Evolutionary conservation across 2,797 vertebrate genomes (phyloP).

Genomic region (Acridotheres tristis): DNA sequence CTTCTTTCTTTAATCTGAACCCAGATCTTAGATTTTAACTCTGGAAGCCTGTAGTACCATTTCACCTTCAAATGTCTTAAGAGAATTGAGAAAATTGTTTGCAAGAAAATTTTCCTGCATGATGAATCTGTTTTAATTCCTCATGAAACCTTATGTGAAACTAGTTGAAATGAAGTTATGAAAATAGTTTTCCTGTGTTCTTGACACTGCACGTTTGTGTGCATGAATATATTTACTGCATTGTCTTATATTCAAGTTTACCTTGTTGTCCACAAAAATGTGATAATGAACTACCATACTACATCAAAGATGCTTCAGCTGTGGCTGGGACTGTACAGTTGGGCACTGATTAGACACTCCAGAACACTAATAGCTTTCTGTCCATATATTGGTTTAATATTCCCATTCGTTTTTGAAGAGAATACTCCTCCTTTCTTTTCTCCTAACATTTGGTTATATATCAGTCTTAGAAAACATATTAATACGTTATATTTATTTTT

Average conservation of each 20-base stretch:
- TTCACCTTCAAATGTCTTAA: neutral
- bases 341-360: neutral
- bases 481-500: neutral
- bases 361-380: neutral
- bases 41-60: neutral
- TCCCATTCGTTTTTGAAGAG: neutral
- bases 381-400: neutral
- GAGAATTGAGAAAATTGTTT: neutral
- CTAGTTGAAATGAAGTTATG: neutral
- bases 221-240: neutral
- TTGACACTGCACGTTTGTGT: neutral
- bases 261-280: neutral
- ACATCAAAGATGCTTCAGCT: neutral
- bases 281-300: neutral
- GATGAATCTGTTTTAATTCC: neutral
- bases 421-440: neutral
- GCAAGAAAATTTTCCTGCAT: neutral
- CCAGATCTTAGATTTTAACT: neutral
- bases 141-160: neutral
- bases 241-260: neutral
- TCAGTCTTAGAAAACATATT: neutral
- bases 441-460: neutral
- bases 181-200: neutral
- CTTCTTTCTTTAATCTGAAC: neutral
- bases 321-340: neutral